phyloP scores from a whole-genome alignment of 2,113 vertebrate species.

The Cavia aperea region DNA sequence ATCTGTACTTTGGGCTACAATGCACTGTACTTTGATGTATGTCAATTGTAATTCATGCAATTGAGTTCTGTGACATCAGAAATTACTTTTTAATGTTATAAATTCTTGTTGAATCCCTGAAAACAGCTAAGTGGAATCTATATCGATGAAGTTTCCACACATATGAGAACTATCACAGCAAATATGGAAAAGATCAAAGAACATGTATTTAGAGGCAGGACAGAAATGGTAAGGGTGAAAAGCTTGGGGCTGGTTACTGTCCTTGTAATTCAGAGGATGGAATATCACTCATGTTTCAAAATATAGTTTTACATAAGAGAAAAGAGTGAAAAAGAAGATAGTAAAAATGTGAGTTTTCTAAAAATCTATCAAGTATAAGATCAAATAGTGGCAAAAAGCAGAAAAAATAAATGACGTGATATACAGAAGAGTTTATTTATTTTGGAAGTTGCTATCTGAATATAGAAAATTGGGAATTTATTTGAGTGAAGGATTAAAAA shows the following conservation, averaged over 20 bases:
- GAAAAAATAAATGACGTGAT: not conserved
- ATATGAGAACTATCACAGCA: not conserved
- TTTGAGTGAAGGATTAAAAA: slow-evolving; percentile 3
- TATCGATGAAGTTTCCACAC: not conserved
- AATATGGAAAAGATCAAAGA: not conserved
- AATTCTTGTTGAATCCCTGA: slow-evolving; percentile 30
- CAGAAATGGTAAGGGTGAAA: not conserved
- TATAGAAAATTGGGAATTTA: slow-evolving; percentile 11
- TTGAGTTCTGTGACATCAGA: not conserved
- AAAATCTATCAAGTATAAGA: not conserved
- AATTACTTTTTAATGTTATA: slow-evolving; percentile 30
- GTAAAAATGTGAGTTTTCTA: not conserved
- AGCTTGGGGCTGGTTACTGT: not conserved
- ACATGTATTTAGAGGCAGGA: not conserved
- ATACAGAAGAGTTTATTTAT: not conserved
- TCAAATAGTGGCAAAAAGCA: not conserved
- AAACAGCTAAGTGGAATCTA: not conserved
- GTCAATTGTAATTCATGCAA: not conserved
- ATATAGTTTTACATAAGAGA: not conserved
- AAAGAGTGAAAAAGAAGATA: not conserved
- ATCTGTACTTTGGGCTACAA: not conserved
- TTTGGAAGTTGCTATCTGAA: not conserved
- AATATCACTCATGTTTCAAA: not conserved
- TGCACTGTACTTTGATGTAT: not conserved
- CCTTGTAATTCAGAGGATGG: accelerated